Conservation (phyloP, 1,140 invertebrate genomes). For the Lepidostoma basale region DNA sequence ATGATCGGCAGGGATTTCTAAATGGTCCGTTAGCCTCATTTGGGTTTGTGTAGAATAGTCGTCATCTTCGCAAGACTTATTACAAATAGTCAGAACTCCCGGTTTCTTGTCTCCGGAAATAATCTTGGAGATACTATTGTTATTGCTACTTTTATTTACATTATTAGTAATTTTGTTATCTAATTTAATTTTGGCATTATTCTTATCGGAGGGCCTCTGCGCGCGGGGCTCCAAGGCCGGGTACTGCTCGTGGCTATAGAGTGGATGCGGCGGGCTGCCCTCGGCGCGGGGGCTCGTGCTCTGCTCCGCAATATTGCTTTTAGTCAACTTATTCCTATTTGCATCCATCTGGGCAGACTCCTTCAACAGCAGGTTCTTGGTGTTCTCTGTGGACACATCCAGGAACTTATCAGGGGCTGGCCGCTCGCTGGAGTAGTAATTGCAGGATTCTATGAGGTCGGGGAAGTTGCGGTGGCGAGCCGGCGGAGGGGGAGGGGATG, state of each 20-base stretch:
- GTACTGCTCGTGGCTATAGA: slow-evolving; percentile 42
- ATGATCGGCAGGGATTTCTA: not conserved
- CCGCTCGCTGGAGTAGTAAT: slow-evolving; percentile 52
- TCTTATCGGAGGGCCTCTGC: slow-evolving; percentile 21
- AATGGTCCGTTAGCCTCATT: not conserved
- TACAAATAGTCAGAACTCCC: slow-evolving; percentile 4
- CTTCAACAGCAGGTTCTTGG: slow-evolving; percentile 35
- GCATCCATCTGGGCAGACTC: slow-evolving; percentile 5
- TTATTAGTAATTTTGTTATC: slow-evolving; percentile 16
- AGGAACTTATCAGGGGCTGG: slow-evolving; percentile 38
- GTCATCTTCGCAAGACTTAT: not conserved
- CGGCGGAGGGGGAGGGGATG: slow-evolving; percentile 7
- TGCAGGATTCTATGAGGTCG: slow-evolving; percentile 59
- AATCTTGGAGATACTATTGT: slow-evolving; percentile 34
- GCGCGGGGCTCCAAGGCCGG: slow-evolving; percentile 38
- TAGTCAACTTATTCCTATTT: slow-evolving; percentile 27
- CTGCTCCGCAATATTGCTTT: slow-evolving; percentile 27
- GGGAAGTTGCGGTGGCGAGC: slow-evolving; percentile 53
- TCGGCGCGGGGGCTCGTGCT: slow-evolving; percentile 23
- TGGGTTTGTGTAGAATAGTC: not conserved
- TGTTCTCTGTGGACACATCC: slow-evolving; percentile 40
- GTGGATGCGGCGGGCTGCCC: slow-evolving; percentile 16
- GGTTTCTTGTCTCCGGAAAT: slow-evolving; percentile 13
- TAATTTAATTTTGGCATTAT: slow-evolving; percentile 20
- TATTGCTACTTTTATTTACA: slow-evolving; percentile 24